Conservation (phyloP, 1,140 invertebrate species). For the Sesamia nonagrioides region DNA sequence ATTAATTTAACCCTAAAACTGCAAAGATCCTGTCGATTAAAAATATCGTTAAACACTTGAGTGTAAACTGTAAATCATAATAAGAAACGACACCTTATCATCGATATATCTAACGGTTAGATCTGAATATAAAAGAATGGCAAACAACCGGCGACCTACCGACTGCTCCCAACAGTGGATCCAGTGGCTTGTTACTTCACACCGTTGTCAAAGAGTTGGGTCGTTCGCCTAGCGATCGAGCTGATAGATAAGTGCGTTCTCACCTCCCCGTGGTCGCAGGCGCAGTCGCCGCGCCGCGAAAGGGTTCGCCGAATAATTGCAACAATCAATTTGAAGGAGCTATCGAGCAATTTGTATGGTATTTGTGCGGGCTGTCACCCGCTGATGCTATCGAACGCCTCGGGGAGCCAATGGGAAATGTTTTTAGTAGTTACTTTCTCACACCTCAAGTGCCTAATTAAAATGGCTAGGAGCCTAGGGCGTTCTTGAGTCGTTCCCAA, state of each 20-base stretch:
- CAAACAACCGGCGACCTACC: conserved; percentile 72
- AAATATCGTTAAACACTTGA: conserved; percentile 62
- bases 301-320: conserved; percentile 85
- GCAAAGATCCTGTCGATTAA: conserved; percentile 21
- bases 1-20: conserved; percentile 26
- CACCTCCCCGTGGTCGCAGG: conserved; percentile 80
- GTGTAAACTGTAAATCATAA: conserved; percentile 63
- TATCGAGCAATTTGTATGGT: conserved; percentile 86
- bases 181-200: conserved; percentile 70
- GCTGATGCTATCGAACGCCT: conserved; percentile 82
- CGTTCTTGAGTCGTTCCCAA: conserved; percentile 41
- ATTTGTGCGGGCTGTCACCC: conserved; percentile 86
- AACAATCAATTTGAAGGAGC: conserved; percentile 85
- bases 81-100: conserved; percentile 65
- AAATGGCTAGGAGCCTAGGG: conserved; percentile 37
- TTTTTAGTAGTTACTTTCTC: conserved; percentile 79
- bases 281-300: conserved; percentile 63
- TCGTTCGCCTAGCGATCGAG: conserved; percentile 69
- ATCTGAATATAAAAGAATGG: conserved; percentile 78
- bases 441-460: conserved; percentile 72
- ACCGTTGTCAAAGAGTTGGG: conserved; percentile 81
- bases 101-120: conserved; percentile 70
- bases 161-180: conserved; percentile 61
- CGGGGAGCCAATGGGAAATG: conserved; percentile 81
- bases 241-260: conserved; percentile 82